phyloP scores from a whole-genome alignment of 2,888 invertebrate genomes.

The Aromia moschata region DNA sequence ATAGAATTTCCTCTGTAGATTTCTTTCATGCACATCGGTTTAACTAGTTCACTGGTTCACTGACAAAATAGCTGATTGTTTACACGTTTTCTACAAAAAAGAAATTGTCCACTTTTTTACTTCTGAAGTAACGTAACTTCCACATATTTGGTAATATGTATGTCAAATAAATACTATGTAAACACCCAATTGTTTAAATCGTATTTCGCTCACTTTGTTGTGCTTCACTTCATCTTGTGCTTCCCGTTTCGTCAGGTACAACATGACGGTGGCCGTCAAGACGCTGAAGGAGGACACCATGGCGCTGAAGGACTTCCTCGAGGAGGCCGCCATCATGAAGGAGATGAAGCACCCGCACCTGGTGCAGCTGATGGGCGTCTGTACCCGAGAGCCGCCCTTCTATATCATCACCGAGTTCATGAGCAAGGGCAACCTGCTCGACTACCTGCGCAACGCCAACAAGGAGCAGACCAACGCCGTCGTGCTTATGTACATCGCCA shows the following conservation, averaged over 20 bases:
- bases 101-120: no score
- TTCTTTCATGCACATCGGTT: no score
- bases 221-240: no score
- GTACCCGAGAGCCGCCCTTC: conserved; percentile 98
- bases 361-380: conserved; percentile 97
- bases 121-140: no score
- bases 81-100: no score
- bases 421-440: conserved; percentile 97
- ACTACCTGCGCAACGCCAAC: conserved; percentile 90
- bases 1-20: no score
- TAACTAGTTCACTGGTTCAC: no score
- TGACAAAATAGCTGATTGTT: no score
- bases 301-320: conserved; percentile 98
- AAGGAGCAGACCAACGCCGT: conserved; percentile 92
- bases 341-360: conserved; percentile 99
- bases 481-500: conserved; percentile 98
- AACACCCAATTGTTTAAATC: no score
- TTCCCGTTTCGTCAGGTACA: conserved; percentile 73
- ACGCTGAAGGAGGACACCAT: conserved; percentile 99
- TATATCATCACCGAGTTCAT: conserved; percentile 99
- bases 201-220: no score
- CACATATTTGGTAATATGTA: no score
- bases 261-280: conserved; percentile 98
- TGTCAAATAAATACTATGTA: no score
- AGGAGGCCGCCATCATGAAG: conserved; percentile 99